Conservation (phyloP, 2,797 vertebrate genomes). For the Poeciliopsis paucimaculata region DNA sequence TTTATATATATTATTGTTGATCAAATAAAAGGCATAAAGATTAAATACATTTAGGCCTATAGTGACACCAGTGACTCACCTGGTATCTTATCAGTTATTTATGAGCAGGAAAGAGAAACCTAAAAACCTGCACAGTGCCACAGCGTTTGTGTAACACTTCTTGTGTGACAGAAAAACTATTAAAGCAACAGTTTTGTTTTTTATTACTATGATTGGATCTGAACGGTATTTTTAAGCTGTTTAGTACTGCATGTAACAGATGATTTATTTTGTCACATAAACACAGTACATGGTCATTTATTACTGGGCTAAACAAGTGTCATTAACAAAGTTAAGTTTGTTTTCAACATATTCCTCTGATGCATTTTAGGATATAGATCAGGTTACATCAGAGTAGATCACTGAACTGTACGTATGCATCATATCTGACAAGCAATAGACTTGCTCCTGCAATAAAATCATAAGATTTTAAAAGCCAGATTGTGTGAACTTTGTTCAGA, state of each 20-base stretch:
- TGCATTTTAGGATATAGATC: neutral
- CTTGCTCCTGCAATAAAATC: neutral
- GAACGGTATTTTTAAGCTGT: neutral
- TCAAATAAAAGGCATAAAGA: neutral
- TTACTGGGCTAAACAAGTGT: neutral
- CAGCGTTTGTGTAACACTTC: neutral
- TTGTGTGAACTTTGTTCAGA: neutral
- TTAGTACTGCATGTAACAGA: too few species aligned
- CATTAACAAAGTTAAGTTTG: neutral
- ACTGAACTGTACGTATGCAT: too few species aligned
- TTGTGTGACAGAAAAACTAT: neutral
- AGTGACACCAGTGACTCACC: neutral
- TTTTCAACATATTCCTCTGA: neutral
- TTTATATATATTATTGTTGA: neutral
- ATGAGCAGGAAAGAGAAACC: neutral
- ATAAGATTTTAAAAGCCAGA: neutral
- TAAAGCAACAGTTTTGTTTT: neutral
- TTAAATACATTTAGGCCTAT: neutral
- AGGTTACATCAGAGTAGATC: neutral
- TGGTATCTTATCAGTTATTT: neutral
- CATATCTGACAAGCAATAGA: neutral
- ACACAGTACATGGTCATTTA: neutral
- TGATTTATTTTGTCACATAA: neutral
- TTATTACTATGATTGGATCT: neutral
- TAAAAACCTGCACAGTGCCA: neutral